These are phyloP conservation scores for Condylostylus longicornis DNA, from an alignment of 1,140 invertebrate species.

Conservation along the genomic window DNA sequence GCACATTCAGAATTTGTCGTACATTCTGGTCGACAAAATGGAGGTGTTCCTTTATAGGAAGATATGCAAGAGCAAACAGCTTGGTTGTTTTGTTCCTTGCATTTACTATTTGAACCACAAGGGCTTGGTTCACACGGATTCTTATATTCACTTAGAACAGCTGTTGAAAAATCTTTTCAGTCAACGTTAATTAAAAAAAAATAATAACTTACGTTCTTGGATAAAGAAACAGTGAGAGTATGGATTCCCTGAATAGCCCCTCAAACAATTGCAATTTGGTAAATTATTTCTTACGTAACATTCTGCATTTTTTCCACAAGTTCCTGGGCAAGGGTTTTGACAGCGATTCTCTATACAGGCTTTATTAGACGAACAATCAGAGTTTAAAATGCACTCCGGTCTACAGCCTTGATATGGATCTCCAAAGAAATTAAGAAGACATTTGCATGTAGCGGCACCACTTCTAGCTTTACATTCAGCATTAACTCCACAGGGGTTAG, in stretches of 20 bases:
- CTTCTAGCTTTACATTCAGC: slow-evolving; percentile 53
- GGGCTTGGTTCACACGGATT: slow-evolving; percentile 44
- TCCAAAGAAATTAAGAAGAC: slow-evolving; percentile 52
- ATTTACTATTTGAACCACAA: slow-evolving; percentile 46
- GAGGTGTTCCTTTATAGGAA: slow-evolving; percentile 56
- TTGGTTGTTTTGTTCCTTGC: slow-evolving; percentile 38
- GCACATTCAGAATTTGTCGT: slow-evolving; percentile 59
- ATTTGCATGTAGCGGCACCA: slow-evolving; percentile 51
- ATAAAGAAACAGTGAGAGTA: slow-evolving; percentile 34
- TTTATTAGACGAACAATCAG: slow-evolving; percentile 50
- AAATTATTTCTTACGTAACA: slow-evolving; percentile 55
- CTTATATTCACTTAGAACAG: slow-evolving; percentile 34
- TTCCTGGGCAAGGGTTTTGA: slow-evolving; percentile 56
- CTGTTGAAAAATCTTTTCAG: slow-evolving; percentile 3
- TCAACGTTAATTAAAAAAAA: background rate
- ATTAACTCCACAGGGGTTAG: slow-evolving; percentile 51
- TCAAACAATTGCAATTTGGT: slow-evolving; percentile 52
- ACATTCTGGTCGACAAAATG: slow-evolving; percentile 60
- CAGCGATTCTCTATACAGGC: slow-evolving; percentile 66
- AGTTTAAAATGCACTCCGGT: slow-evolving; percentile 58
- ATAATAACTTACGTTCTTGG: slow-evolving; percentile 36
- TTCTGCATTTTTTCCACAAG: slow-evolving; percentile 52
- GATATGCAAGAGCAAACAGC: slow-evolving; percentile 61
- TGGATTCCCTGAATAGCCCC: slow-evolving; percentile 55
- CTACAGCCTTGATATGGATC: slow-evolving; percentile 53